These are phyloP conservation scores for Myrmecobius fasciatus DNA, from an alignment of 2,113 vertebrate genomes.

Conservation along the genomic window DNA sequence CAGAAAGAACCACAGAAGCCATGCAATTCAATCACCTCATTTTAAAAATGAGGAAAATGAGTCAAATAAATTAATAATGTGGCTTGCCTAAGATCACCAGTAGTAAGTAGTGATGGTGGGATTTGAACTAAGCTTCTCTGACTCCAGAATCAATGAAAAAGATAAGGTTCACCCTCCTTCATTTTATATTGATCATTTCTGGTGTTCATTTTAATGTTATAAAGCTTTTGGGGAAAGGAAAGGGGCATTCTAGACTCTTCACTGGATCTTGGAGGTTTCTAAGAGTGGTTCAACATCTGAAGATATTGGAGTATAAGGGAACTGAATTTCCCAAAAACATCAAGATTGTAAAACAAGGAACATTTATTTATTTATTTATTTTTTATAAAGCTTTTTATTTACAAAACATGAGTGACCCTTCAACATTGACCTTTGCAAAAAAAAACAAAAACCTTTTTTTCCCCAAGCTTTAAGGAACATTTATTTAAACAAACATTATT, in stretches of 20 bases:
- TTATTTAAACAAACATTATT: background rate
- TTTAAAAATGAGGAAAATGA: background rate
- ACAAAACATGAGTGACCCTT: too few species aligned
- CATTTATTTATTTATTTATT: background rate
- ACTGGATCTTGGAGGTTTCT: too few species aligned
- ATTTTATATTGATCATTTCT: background rate
- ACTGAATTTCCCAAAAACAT: background rate
- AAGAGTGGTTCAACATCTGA: background rate
- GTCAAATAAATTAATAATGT: background rate
- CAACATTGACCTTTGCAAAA: too few species aligned
- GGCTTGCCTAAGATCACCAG: constrained; percentile 15
- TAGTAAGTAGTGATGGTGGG: background rate
- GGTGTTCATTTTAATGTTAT: too few species aligned
- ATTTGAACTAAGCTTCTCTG: background rate
- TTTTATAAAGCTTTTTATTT: too few species aligned
- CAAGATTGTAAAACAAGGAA: background rate
- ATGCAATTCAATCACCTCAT: background rate
- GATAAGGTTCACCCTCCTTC: background rate
- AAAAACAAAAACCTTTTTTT: too few species aligned
- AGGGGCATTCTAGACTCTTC: too few species aligned
- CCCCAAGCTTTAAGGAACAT: too few species aligned
- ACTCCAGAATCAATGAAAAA: background rate
- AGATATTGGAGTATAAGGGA: background rate
- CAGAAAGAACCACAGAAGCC: background rate
- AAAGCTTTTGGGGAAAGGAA: too few species aligned